Evolutionary conservation across 2,888 invertebrate species (phyloP).

Genomic region (Latrodectus elegans): DNA sequence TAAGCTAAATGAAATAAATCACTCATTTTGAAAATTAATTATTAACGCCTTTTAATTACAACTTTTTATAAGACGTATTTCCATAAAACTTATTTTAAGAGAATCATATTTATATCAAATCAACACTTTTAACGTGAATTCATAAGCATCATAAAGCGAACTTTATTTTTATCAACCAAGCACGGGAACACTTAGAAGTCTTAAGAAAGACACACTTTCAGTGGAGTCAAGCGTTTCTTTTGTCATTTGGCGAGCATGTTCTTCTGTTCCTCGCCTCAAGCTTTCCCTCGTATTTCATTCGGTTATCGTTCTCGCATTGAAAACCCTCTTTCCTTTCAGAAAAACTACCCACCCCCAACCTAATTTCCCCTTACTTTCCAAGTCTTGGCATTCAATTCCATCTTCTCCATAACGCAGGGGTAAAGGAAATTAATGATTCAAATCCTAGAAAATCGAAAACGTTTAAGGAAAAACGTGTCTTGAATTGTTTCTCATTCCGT

Average conservation of each 20-base stretch:
- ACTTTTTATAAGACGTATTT: too few species aligned
- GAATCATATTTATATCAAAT: too few species aligned
- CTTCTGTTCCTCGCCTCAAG: background rate
- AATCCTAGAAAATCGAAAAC: constrained; percentile 53
- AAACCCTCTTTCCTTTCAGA: background rate
- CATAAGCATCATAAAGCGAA: too few species aligned
- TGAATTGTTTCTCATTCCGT: constrained; percentile 33
- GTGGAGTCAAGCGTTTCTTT: background rate
- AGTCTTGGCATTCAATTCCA: constrained; percentile 13
- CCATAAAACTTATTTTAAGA: too few species aligned
- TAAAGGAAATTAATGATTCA: constrained; percentile 47
- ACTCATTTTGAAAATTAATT: too few species aligned
- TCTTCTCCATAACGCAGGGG: background rate
- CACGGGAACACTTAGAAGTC: too few species aligned
- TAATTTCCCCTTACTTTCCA: background rate
- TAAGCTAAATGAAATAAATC: too few species aligned
- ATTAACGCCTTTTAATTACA: too few species aligned
- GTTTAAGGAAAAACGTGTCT: constrained; percentile 47
- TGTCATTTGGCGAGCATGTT: background rate
- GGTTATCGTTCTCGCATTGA: constrained; percentile 11
- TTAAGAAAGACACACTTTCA: too few species aligned
- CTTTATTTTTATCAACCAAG: too few species aligned
- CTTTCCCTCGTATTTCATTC: constrained; percentile 39
- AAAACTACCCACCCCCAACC: constrained; percentile 5
- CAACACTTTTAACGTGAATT: too few species aligned